A percentile compares a stretch with the other conserved stretches of the same genome.
These are phyloP conservation scores for Nipponacmea schrenckii DNA, from an alignment of 2,888 invertebrate species.

Conservation along the genomic window DNA sequence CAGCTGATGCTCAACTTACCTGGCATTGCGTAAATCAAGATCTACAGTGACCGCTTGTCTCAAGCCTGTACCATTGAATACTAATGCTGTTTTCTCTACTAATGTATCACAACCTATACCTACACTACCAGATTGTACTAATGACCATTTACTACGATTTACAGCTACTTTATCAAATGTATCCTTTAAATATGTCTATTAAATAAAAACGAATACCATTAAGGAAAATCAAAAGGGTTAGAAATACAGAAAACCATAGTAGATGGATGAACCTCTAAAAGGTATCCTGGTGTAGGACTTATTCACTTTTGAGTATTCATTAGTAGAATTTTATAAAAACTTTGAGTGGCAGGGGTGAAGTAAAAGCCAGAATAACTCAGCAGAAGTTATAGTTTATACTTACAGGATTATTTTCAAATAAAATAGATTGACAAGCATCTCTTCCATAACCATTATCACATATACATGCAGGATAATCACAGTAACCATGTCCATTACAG, in stretches of 20 bases:
- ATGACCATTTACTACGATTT: conserved; percentile 55
- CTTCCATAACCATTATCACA: conserved; percentile 59
- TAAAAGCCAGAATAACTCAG: no score
- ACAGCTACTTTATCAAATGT: conserved; percentile 53
- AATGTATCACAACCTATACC: conserved; percentile 54
- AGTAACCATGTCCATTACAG: conserved; percentile 67
- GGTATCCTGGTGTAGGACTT: neutral
- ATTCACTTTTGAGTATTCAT: neutral
- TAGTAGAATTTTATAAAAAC: neutral
- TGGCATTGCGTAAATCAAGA: conserved; percentile 65
- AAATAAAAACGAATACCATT: neutral
- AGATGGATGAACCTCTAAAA: neutral
- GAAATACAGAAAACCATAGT: no score
- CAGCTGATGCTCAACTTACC: conserved; percentile 41
- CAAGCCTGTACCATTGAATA: conserved; percentile 57
- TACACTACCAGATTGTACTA: conserved; percentile 62
- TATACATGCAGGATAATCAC: conserved; percentile 52
- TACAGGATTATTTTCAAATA: conserved; percentile 37
- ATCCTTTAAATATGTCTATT: conserved; percentile 62
- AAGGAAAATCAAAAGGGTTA: neutral
- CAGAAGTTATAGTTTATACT: conserved; percentile 8
- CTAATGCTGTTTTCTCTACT: conserved; percentile 59
- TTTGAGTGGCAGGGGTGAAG: no score
- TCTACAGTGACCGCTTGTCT: conserved; percentile 60
- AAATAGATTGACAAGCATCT: conserved; percentile 42